Percentiles rank a stretch among this genome's conserved stretches.
Conservation (phyloP, 1,140 invertebrate genomes). For the Aphidius ervi region DNA sequence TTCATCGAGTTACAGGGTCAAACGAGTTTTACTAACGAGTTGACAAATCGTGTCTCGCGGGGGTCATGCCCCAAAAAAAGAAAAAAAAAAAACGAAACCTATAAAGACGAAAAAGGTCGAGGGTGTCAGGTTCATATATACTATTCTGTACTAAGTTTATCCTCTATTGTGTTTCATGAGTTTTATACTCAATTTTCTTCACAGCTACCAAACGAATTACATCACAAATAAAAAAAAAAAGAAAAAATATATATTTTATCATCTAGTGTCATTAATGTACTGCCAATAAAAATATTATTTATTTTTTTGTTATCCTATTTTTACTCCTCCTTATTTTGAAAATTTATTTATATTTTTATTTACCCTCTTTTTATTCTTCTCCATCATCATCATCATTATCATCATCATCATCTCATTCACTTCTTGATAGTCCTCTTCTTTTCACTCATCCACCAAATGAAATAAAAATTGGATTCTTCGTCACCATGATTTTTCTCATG, state of each 20-base stretch:
- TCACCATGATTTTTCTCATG: constrained; percentile 5
- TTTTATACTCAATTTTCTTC: constrained; percentile 30
- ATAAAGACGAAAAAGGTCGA: constrained; percentile 48
- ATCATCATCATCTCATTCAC: no score
- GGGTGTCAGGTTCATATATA: constrained; percentile 24
- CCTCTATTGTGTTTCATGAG: constrained; percentile 31
- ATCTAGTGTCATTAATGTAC: no score
- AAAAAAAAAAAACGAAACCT: constrained; percentile 34
- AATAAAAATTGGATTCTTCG: constrained; percentile 8
- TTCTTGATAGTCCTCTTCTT: no score
- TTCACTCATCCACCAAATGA: no score
- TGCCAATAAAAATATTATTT: no score
- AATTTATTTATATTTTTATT: neutral
- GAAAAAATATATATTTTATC: neutral
- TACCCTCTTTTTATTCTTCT: no score
- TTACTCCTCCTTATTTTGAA: no score
- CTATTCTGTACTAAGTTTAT: constrained; percentile 11
- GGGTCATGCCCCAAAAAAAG: constrained; percentile 44
- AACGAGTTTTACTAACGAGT: constrained; percentile 54
- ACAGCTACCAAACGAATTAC: constrained; percentile 50
- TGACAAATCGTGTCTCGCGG: constrained; percentile 54
- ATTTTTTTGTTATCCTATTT: no score
- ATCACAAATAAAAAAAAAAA: constrained; percentile 22
- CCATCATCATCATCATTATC: no score
- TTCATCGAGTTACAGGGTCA: constrained; percentile 26